phyloP scores from a whole-genome alignment of 2,797 vertebrate species.

The Bryconaethiops microstoma region DNA sequence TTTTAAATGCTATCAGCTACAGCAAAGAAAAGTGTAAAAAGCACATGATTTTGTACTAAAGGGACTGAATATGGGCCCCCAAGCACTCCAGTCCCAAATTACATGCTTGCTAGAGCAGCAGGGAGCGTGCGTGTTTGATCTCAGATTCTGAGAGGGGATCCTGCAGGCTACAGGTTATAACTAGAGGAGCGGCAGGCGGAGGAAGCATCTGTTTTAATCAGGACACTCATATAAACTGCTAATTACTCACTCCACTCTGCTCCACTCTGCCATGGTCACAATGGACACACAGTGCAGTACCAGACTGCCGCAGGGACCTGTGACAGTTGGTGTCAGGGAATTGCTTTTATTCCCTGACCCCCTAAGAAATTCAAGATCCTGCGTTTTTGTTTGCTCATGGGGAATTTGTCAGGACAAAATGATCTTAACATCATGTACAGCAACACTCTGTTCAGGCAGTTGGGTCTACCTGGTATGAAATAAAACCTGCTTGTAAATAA shows the following conservation, averaged over 20 bases:
- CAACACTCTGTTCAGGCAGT: not conserved
- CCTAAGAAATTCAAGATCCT: slow-evolving; percentile 1
- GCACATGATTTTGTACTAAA: slow-evolving; percentile 8
- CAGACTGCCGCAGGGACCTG: not conserved
- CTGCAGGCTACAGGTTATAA: slow-evolving; percentile 44
- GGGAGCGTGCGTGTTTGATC: slow-evolving; percentile 5
- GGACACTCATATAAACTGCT: slow-evolving; percentile 48
- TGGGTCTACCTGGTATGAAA: not conserved
- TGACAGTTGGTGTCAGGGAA: slow-evolving; percentile 38
- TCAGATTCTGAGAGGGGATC: slow-evolving; percentile 44
- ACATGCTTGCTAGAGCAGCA: slow-evolving; percentile 32
- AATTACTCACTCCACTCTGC: slow-evolving; percentile 44
- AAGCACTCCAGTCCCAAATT: slow-evolving; percentile 31
- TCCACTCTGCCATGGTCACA: not conserved
- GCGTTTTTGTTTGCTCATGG: not conserved
- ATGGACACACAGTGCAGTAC: not conserved
- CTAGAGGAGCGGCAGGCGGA: slow-evolving; percentile 23
- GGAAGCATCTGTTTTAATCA: slow-evolving; percentile 53
- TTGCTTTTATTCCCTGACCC: slow-evolving; percentile 29
- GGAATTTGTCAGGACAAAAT: not conserved
- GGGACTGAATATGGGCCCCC: not conserved
- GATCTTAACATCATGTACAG: not conserved
- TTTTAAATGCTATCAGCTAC: not conserved
- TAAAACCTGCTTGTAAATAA: not conserved
- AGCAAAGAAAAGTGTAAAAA: not conserved